These are phyloP conservation scores for Cataglyphis cursor DNA, from an alignment of 2,888 invertebrate genomes.

Conservation along the genomic window DNA sequence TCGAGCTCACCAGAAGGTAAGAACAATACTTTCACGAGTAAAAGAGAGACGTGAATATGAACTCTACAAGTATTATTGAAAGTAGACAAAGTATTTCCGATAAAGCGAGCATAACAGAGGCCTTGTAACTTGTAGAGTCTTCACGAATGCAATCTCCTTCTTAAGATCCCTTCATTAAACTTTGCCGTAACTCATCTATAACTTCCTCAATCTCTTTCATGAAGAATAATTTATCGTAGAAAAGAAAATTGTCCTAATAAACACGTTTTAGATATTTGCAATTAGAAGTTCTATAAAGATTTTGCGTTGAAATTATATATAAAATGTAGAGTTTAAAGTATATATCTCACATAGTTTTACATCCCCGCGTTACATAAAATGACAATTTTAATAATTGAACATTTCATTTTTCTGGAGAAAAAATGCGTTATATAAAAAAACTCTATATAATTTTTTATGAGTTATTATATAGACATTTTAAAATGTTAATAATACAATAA, in stretches of 20 bases:
- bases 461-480: neutral
- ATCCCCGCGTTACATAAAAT: neutral
- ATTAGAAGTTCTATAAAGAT: conserved; percentile 1
- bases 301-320: neutral
- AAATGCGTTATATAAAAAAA: neutral
- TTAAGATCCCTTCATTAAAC: conserved; percentile 30
- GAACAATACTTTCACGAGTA: neutral
- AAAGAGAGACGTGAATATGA: neutral
- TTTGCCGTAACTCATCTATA: conserved; percentile 38
- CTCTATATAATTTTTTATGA: neutral
- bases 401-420: neutral
- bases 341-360: conserved; percentile 6
- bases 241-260: conserved; percentile 30
- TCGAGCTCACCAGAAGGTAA: conserved; percentile 91
- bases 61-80: neutral
- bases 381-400: conserved; percentile 5
- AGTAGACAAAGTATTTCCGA: conserved; percentile 8
- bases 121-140: conserved; percentile 24
- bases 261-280: conserved; percentile 5
- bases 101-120: neutral
- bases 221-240: conserved; percentile 36
- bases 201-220: conserved; percentile 43
- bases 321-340: conserved; percentile 15
- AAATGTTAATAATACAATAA: neutral
- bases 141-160: conserved; percentile 1